phyloP scores from a whole-genome alignment of 2,113 vertebrate genomes.

The Plestiodon gilberti region DNA sequence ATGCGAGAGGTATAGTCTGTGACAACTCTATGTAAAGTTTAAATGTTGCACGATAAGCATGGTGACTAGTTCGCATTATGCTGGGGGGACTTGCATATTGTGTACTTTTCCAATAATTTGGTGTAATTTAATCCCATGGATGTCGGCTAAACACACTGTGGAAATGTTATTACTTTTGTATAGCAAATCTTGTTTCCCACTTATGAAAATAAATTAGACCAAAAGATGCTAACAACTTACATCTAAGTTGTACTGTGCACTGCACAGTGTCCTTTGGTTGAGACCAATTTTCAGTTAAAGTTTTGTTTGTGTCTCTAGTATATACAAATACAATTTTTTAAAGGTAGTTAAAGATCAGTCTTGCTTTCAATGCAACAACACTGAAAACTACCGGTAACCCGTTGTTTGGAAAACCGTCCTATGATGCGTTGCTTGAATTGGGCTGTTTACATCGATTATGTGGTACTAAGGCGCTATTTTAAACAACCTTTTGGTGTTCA shows the following conservation, averaged over 20 bases:
- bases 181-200: slow-evolving; percentile 44
- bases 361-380: not conserved
- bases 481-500: not conserved
- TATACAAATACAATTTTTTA: not conserved
- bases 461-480: not conserved
- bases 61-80: not conserved
- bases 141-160: slow-evolving; percentile 41
- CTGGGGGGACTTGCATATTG: not conserved
- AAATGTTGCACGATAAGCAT: not conserved
- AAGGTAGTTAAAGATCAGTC: not conserved
- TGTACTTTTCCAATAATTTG: not conserved
- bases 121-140: slow-evolving; percentile 63
- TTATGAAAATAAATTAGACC: slow-evolving; percentile 41
- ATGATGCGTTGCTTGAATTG: not conserved
- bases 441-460: not conserved
- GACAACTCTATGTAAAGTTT: no score
- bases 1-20: no score
- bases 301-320: not conserved
- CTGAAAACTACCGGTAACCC: not conserved
- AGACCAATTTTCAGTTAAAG: not conserved
- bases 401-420: not conserved
- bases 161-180: slow-evolving; percentile 49
- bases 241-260: slow-evolving; percentile 35
- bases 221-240: slow-evolving; percentile 50
- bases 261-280: not conserved